Conservation (phyloP, 1,140 invertebrate genomes). For the Tetraneura akinire region DNA sequence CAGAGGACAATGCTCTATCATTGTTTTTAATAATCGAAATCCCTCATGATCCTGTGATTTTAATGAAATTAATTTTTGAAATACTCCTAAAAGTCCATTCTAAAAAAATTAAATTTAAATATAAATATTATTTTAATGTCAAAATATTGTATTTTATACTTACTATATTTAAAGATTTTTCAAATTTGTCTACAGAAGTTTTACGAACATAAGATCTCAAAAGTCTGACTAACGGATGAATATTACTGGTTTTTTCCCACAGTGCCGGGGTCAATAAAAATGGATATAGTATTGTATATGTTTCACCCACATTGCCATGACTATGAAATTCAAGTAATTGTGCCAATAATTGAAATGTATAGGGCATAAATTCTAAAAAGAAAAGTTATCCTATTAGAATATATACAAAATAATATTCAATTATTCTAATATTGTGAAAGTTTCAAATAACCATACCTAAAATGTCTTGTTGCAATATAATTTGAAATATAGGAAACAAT, state of each 20-base stretch:
- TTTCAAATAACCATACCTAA: conserved; percentile 67
- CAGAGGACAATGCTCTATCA: conserved; percentile 76
- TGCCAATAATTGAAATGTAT: conserved; percentile 95
- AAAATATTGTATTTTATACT: conserved; percentile 46
- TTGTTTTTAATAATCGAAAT: conserved; percentile 83
- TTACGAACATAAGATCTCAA: conserved; percentile 78
- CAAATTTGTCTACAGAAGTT: conserved; percentile 56
- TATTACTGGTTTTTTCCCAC: conserved; percentile 91
- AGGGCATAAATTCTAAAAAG: conserved; percentile 89
- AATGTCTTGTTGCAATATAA: conserved; percentile 89
- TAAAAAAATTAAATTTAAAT: conserved; percentile 61
- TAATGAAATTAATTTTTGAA: conserved; percentile 94
- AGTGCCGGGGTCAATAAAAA: conserved; percentile 83
- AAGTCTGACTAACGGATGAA: conserved; percentile 85
- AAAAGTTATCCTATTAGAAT: not conserved
- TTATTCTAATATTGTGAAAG: not conserved
- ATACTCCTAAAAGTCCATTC: conserved; percentile 87
- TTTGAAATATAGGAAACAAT: conserved; percentile 90
- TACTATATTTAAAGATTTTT: conserved; percentile 57
- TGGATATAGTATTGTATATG: conserved; percentile 87
- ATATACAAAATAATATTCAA: no score
- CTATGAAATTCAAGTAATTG: conserved; percentile 82
- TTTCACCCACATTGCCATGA: conserved; percentile 66
- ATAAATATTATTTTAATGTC: not conserved
- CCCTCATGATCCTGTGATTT: conserved; percentile 96